Percentiles rank a stretch among this genome's conserved stretches.
phyloP scores from a whole-genome alignment of 1,140 invertebrate species.

The Hetaerina americana region DNA sequence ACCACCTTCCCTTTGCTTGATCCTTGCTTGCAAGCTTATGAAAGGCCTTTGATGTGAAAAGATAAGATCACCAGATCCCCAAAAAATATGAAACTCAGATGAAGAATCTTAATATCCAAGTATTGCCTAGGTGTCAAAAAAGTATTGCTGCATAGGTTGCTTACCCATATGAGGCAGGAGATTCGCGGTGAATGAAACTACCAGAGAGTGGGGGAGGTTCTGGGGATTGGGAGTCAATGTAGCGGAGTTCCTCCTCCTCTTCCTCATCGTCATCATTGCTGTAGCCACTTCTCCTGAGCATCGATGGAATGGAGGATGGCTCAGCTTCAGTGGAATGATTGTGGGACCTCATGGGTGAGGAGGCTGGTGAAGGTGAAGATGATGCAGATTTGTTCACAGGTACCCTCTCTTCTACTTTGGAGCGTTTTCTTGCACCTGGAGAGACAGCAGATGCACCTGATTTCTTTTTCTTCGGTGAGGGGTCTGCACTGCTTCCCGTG shows the following conservation, averaged over 20 bases:
- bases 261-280: slow-evolving; percentile 26
- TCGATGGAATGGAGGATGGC: slow-evolving; percentile 9
- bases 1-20: no score
- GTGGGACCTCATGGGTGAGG: neutral
- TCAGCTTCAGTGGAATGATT: neutral
- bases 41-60: no score
- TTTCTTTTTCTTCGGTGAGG: slow-evolving; percentile 24
- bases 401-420: slow-evolving; percentile 25
- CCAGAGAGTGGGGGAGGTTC: neutral
- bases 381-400: neutral
- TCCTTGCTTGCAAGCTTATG: no score
- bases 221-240: slow-evolving; percentile 40
- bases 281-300: slow-evolving; percentile 35
- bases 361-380: neutral
- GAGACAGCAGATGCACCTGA: slow-evolving; percentile 12
- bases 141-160: no score
- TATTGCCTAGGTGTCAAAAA: no score
- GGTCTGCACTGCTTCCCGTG: slow-evolving; percentile 18
- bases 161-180: neutral
- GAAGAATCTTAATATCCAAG: no score
- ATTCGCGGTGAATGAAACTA: neutral
- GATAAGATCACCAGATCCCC: no score
- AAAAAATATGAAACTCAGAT: no score
- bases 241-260: slow-evolving; percentile 34
- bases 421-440: slow-evolving; percentile 17